Base-by-base conservation (phyloP, 2,797 vertebrate genomes). In the Eidolon dupreanum region DNA sequence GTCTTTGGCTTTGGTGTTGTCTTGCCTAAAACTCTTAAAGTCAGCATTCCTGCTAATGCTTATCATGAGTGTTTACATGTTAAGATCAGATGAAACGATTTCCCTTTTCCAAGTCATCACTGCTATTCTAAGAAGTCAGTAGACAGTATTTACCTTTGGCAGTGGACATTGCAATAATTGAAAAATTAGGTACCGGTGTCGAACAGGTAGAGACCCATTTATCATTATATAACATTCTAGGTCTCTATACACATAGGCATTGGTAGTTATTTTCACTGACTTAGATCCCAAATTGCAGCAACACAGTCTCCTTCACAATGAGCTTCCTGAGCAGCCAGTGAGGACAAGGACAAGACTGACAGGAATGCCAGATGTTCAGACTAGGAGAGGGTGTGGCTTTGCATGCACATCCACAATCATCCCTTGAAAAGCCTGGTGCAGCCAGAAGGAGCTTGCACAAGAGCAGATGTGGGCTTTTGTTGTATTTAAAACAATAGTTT, bases 71-170 rank as follows among this genome's bases (percentile, higher is more conserved):
- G 53, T 93, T 95, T 94, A 33, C 0, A 13, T 31, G 17, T 77
- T 93, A 43, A 68, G 79, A 83, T 8, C 3, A 83, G 53, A 96
- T 57, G 33, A 95, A 97, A 78, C 0, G 63, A 13, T 93, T 98
- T 98, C 93, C 85, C 31, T 78, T 97, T 82, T 53, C 68, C 17
- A 66, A 95, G 46, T 77, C 51, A 85, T 26, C 16, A 59, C 33
- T 61, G 31, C 43, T 93, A 19, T 92, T 96, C 36, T 85, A 49
- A 97, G 93, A 97, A 89, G 68, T 91, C 85, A 96, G 63, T 94
- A 92, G 97, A 95, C 84, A 96, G 46, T 83, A 79, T 77, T 92
- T 94, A 90, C 75, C 82, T 83, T 92, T 55, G 73, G 92, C 89
- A 95, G 59, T 8, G 33, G 51, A 95, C 16, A 41, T 66, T 59